Conservation (phyloP, 1,140 invertebrate species). For the Drosophila arizonae region DNA sequence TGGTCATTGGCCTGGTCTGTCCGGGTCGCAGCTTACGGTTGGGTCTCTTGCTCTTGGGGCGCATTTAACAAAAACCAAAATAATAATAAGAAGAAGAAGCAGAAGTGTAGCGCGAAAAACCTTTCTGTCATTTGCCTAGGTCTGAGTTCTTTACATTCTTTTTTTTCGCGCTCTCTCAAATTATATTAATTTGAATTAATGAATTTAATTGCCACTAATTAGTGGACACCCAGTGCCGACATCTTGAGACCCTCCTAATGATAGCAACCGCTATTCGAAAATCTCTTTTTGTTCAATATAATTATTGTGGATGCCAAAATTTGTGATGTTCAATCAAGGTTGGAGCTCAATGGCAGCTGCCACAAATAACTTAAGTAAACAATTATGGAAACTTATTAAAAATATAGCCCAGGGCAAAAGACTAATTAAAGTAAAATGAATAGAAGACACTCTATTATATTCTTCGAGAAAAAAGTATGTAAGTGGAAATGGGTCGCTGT, state of each 20-base stretch:
- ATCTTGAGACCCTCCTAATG: conserved; percentile 64
- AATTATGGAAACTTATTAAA: neutral
- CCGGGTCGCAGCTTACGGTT: conserved; percentile 27
- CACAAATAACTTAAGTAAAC: neutral
- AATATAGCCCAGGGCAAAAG: neutral
- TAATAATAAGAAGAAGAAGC: neutral
- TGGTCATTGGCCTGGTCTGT: conserved; percentile 64
- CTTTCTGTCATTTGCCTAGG: conserved; percentile 26
- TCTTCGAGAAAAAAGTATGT: too few relatives aligned
- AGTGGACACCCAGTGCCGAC: conserved; percentile 63
- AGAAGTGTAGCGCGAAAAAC: conserved; percentile 35
- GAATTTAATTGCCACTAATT: conserved; percentile 78
- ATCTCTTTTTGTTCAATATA: conserved; percentile 50
- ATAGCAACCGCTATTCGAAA: conserved; percentile 56
- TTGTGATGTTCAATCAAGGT: conserved; percentile 5
- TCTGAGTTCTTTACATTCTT: conserved; percentile 54
- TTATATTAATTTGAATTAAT: conserved; percentile 80
- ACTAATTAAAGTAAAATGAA: neutral
- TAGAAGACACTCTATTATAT: neutral
- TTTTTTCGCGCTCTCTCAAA: conserved; percentile 26
- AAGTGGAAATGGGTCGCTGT: too few relatives aligned
- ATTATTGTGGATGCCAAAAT: conserved; percentile 45
- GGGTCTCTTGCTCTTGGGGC: conserved; percentile 29
- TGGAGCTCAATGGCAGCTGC: conserved; percentile 4
- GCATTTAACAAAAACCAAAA: neutral